phyloP scores from a whole-genome alignment of 2,888 invertebrate genomes.

The Andrena praecox region DNA sequence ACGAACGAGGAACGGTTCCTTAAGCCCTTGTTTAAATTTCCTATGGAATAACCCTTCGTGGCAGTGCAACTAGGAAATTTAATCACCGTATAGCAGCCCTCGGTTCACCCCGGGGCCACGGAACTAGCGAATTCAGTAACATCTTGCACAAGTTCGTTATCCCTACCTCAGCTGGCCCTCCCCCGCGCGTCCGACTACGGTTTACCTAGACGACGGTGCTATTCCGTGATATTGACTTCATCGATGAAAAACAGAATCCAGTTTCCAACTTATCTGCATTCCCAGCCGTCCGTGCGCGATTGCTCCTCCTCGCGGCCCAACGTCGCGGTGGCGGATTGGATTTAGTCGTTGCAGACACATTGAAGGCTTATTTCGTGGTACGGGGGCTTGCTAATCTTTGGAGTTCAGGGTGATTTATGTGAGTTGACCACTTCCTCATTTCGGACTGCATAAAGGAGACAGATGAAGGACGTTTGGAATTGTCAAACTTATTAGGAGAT shows the following conservation, averaged over 20 bases:
- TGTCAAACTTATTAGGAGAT: background rate
- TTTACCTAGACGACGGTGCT: conserved; percentile 62
- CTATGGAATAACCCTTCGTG: conserved; percentile 68
- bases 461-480: too few species aligned
- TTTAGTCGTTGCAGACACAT: conserved; percentile 35
- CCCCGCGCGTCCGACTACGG: conserved; percentile 38
- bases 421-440: background rate
- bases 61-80: conserved; percentile 70
- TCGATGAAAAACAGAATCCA: conserved; percentile 75
- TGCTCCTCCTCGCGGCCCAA: conserved; percentile 38
- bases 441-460: background rate
- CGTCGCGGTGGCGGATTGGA: conserved; percentile 14
- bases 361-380: background rate
- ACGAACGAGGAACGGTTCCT: conserved; percentile 48
- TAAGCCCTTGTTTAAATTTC: conserved; percentile 71
- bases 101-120: conserved; percentile 65
- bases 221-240: conserved; percentile 75
- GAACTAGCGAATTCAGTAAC: conserved; percentile 74
- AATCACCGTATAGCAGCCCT: conserved; percentile 71
- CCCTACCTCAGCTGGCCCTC: conserved; percentile 36
- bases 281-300: conserved; percentile 39
- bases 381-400: background rate
- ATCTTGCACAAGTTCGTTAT: conserved; percentile 75
- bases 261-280: conserved; percentile 72
- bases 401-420: background rate